Conservation (phyloP, 2,797 vertebrate species). For the Dicrostonyx torquatus region DNA sequence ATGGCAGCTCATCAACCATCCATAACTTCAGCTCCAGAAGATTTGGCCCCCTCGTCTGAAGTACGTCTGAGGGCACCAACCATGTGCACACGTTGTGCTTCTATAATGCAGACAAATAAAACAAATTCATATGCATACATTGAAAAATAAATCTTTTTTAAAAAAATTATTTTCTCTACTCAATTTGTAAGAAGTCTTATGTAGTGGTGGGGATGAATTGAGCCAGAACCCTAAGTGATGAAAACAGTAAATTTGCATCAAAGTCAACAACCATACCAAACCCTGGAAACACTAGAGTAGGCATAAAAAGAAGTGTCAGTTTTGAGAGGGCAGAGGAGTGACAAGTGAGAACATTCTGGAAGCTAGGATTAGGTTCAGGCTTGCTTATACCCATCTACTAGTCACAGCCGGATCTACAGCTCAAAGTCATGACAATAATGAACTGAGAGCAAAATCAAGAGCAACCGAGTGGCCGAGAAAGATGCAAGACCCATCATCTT, state of each 20-base stretch:
- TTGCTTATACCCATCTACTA: background rate
- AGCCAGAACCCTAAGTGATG: background rate
- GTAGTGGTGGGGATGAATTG: background rate
- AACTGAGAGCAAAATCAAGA: background rate
- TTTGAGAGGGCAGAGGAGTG: background rate
- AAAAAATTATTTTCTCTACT: background rate
- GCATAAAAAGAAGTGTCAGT: background rate
- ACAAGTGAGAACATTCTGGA: background rate
- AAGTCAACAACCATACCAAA: background rate
- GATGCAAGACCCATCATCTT: background rate
- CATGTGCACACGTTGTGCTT: background rate
- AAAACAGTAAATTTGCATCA: constrained; percentile 6
- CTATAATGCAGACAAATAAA: background rate
- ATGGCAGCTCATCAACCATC: background rate
- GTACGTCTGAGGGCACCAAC: background rate
- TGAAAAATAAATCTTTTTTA: background rate
- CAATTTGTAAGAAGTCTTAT: background rate
- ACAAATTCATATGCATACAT: background rate
- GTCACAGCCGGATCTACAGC: too few relatives aligned
- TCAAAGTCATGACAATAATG: background rate
- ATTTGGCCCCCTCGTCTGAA: background rate
- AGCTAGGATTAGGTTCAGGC: background rate
- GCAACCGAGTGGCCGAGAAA: background rate
- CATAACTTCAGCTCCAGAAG: background rate
- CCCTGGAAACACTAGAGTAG: background rate